Evolutionary conservation across 2,113 vertebrate species (phyloP).

Genomic region (Fregetta grallaria): DNA sequence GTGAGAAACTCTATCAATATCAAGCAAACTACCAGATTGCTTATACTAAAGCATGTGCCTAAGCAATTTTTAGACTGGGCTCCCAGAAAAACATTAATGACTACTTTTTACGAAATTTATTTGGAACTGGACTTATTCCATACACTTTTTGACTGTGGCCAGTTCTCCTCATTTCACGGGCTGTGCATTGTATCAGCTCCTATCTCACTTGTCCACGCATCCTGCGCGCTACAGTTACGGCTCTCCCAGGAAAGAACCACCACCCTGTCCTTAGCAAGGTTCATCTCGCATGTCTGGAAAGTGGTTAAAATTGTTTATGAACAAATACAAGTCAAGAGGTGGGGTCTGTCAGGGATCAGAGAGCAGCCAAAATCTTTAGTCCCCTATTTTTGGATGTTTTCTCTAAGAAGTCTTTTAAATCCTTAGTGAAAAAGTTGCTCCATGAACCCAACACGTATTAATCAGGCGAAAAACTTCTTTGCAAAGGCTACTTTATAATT

Average conservation of each 20-base stretch:
- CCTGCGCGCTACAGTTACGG: background rate
- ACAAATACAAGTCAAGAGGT: background rate
- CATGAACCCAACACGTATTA: conserved; percentile 18
- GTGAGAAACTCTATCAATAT: background rate
- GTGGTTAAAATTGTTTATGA: conserved; percentile 37
- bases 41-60: background rate
- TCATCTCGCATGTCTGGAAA: background rate
- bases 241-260: conserved; percentile 4
- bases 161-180: background rate
- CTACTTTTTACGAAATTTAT: background rate
- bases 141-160: background rate
- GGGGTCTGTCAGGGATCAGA: conserved; percentile 37
- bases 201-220: background rate
- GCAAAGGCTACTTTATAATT: conserved; percentile 66
- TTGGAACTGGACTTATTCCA: background rate
- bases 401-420: conserved; percentile 18
- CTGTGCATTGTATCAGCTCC: background rate
- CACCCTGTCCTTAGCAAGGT: conserved; percentile 16
- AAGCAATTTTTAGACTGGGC: background rate
- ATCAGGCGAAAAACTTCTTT: conserved; percentile 62
- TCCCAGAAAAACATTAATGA: background rate
- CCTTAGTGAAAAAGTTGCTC: background rate
- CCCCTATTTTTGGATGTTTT: conserved; percentile 53
- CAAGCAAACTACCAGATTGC: background rate
- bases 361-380: background rate